Conservation (phyloP, 2,888 invertebrate genomes). For the Drosophila imparisetae region DNA sequence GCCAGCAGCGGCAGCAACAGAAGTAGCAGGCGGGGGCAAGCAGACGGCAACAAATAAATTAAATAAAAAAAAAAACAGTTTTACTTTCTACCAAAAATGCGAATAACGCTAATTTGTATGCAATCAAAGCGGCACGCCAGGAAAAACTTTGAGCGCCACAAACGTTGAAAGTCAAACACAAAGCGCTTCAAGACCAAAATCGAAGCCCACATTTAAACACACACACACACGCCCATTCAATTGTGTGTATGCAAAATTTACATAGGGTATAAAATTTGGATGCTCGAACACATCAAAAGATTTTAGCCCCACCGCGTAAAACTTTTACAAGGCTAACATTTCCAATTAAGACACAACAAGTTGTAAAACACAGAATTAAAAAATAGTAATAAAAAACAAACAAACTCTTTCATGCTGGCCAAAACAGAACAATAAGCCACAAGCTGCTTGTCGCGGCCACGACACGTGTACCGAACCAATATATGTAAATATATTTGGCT, state of each 20-base stretch:
- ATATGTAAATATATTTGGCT: constrained; percentile 27
- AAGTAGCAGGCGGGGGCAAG: constrained; percentile 2
- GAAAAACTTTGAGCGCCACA: constrained; percentile 63
- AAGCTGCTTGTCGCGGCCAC: constrained; percentile 16
- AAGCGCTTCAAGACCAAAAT: constrained; percentile 44
- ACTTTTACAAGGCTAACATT: constrained; percentile 49
- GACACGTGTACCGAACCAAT: constrained; percentile 18
- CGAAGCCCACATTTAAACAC: constrained; percentile 31
- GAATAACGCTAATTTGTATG: constrained; percentile 78
- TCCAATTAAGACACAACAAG: constrained; percentile 52
- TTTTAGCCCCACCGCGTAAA: constrained; percentile 39
- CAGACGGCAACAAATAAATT: constrained; percentile 58
- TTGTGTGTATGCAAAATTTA: constrained; percentile 18
- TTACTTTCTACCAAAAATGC: constrained; percentile 80
- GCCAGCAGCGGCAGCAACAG: constrained; percentile 7
- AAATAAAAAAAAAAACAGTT: constrained; percentile 66
- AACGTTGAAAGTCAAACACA: constrained; percentile 53
- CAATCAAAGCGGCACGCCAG: constrained; percentile 64
- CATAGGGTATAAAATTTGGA: constrained; percentile 22
- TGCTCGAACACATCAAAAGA: constrained; percentile 62
- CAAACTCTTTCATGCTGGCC: constrained; percentile 41
- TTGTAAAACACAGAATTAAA: constrained; percentile 14
- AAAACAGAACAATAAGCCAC: constrained; percentile 36
- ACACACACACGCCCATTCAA: background rate
- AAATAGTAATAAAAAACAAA: background rate